These are phyloP conservation scores for Sebastes hubbsi DNA, from an alignment of 2,797 vertebrate genomes.

Conservation along the genomic window DNA sequence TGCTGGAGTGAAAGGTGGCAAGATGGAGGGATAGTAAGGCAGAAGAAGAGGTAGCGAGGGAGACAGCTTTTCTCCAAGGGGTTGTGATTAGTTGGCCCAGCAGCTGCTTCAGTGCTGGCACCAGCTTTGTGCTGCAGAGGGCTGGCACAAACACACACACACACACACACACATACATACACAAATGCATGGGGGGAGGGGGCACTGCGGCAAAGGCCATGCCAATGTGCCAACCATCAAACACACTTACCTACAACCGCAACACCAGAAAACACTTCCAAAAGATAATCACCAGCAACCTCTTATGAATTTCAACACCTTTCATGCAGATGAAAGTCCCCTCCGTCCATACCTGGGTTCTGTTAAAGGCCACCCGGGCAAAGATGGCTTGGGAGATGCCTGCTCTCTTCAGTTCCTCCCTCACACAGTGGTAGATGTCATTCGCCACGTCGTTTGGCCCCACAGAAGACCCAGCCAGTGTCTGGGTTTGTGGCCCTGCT, in stretches of 20 bases:
- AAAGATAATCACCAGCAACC: slow-evolving; percentile 25
- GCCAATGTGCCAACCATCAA: slow-evolving; percentile 62
- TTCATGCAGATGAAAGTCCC: not conserved
- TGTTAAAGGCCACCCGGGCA: slow-evolving; percentile 98
- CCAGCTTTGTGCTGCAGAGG: slow-evolving; percentile 75
- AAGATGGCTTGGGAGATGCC: slow-evolving; percentile 99
- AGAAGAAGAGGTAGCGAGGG: slow-evolving; percentile 58
- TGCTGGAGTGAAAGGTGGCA: slow-evolving; percentile 53
- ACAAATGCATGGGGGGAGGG: slow-evolving; percentile 37
- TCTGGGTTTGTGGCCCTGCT: slow-evolving; percentile 80
- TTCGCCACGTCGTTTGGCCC: slow-evolving; percentile 82
- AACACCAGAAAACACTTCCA: slow-evolving; percentile 20
- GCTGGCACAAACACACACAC: slow-evolving; percentile 69
- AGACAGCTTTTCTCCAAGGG: slow-evolving; percentile 74
- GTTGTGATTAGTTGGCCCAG: slow-evolving; percentile 80
- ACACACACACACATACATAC: slow-evolving; percentile 31
- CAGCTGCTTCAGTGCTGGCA: slow-evolving; percentile 80
- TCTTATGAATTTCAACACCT: not conserved
- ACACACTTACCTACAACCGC: slow-evolving; percentile 16
- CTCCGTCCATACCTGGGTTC: slow-evolving; percentile 92
- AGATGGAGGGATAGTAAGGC: slow-evolving; percentile 60
- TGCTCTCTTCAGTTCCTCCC: slow-evolving; percentile 97
- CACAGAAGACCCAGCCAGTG: slow-evolving; percentile 22
- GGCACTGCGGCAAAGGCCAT: slow-evolving; percentile 75
- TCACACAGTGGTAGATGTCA: slow-evolving; percentile 98